Conservation (phyloP, 2,797 vertebrate genomes). For the Rhynchotus rufescens region DNA sequence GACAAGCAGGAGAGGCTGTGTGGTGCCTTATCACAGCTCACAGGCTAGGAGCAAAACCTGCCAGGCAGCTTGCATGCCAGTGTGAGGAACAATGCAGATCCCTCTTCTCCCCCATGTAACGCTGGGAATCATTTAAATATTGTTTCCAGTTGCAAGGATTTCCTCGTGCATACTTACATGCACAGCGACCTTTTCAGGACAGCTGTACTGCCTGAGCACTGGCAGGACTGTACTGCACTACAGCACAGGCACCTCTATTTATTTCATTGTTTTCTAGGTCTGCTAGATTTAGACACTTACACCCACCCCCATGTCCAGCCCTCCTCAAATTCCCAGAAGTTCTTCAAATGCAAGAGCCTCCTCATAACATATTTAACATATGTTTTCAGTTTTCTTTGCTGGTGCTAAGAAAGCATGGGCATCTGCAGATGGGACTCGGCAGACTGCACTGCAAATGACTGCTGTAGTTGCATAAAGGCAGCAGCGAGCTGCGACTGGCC, state of each 20-base stretch:
- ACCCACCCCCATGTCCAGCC: too few relatives aligned
- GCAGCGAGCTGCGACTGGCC: neutral
- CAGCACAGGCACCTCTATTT: neutral
- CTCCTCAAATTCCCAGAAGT: neutral
- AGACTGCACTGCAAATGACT: neutral
- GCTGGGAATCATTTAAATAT: neutral
- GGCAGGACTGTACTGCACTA: too few relatives aligned
- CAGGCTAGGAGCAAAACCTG: neutral
- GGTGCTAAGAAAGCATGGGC: neutral
- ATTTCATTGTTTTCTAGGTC: neutral
- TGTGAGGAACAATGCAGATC: neutral
- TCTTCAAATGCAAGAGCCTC: neutral
- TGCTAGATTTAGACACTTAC: neutral
- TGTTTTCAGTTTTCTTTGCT: neutral
- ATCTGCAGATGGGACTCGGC: neutral
- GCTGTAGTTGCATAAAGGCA: neutral
- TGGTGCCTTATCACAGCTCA: slow-evolving; percentile 9
- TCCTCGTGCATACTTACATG: neutral
- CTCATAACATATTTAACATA: neutral
- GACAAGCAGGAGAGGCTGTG: neutral
- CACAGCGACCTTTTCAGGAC: neutral
- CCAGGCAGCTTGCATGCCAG: neutral
- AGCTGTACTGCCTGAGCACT: neutral
- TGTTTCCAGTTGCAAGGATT: neutral
- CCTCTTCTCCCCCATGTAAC: neutral